Percentiles rank a stretch among this genome's conserved stretches.
Evolutionary conservation across 2,797 vertebrate species (phyloP).

Genomic region (Naso thynnoides): DNA sequence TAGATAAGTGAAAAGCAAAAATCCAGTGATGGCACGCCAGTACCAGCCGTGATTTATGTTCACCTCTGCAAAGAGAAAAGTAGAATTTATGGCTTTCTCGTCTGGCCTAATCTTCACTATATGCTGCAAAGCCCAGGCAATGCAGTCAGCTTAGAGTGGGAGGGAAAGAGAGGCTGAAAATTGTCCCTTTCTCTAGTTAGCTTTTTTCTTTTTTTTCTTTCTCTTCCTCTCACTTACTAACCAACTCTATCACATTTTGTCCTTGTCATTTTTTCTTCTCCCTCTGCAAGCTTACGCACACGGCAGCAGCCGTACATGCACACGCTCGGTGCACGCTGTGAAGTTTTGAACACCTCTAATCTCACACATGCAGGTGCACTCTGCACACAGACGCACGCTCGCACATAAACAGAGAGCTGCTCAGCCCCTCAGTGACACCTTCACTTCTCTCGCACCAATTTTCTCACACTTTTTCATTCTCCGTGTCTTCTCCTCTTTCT

Average conservation of each 20-base stretch:
- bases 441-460: conserved; percentile 76
- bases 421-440: conserved; percentile 72
- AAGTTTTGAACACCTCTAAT: conserved; percentile 51
- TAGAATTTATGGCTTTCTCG: conserved; percentile 84
- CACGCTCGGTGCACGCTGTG: conserved; percentile 15
- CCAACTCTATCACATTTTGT: conserved; percentile 79
- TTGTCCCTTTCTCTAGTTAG: conserved; percentile 74
- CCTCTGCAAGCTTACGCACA: conserved; percentile 46
- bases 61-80: conserved; percentile 82
- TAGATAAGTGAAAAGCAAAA: conserved; percentile 87
- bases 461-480: conserved; percentile 79
- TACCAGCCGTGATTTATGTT: conserved; percentile 83
- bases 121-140: conserved; percentile 74
- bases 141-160: conserved; percentile 70
- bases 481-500: conserved; percentile 65
- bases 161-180: conserved; percentile 64
- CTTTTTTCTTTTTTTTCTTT: conserved; percentile 42
- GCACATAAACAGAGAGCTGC: conserved; percentile 61
- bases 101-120: conserved; percentile 79
- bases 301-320: conserved; percentile 21
- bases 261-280: conserved; percentile 60
- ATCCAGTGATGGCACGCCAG: conserved; percentile 75
- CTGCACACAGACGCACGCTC: conserved; percentile 50
- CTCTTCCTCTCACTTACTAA: conserved; percentile 74
- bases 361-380: conserved; percentile 62